Base-by-base conservation (phyloP, 2,113 vertebrate species). In the Grammomys dolichurus region DNA sequence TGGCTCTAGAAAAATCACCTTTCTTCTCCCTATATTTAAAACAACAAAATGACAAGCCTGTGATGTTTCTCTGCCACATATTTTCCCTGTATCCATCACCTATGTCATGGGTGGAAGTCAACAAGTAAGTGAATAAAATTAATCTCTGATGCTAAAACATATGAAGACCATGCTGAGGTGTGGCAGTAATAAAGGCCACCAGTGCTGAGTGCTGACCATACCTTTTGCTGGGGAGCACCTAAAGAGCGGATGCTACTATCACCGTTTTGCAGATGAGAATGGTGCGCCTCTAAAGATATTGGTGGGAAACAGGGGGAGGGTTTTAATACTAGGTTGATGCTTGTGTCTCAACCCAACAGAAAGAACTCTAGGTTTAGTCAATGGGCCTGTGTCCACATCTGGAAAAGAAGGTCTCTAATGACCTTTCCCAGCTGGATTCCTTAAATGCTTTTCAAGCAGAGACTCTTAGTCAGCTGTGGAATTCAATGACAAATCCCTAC, bases 381-480 rank as follows among this genome's bases (percentile, higher is more conserved):
- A 51, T 54, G 22, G 33, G 69, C 46, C 85, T 88, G 69, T 85
- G 77, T 88, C 76, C 60, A 78, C 69, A 24, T 77, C 60, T 91
- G 90, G 63, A 51, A 94, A 86, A 93, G 69, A 60, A 33, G 77
- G 60, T 60, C 89, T 48, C 11, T 9, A 3, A 26, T 56, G 60
- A 56, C 14, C 31, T 85, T 70, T 90, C 46, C 5, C 65, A 82
- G 0, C 22, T n/a, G 85, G 31, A 65, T 58, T 58, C 31, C 28
- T 31, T 85, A 73, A 90, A n/a, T 56, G 12, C 40, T 81, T 90
- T 86, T 65, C 70, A 78, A 75, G 28, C 54, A 2, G 31, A 73
- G 81, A 73, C 26, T 81, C 43, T 92, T 28, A 17, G 60, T 90
- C 77, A 76, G 46, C 87, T 92, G n/a, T 92, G 82, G 31, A 89